phyloP scores from a whole-genome alignment of 2,888 invertebrate species.

The Brenthis daphne region DNA sequence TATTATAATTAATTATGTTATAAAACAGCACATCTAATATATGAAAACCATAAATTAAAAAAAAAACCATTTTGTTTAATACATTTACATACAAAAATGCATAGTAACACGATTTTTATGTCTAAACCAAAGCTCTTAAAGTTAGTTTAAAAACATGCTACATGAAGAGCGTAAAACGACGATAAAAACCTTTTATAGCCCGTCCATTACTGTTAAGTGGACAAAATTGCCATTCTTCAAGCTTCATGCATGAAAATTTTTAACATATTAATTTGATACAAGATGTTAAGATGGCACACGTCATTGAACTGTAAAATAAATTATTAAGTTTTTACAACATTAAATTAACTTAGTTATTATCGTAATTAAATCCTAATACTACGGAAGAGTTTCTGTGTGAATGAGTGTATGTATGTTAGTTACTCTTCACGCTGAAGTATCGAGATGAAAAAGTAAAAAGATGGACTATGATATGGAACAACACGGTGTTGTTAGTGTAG shows the following conservation, averaged over 20 bases:
- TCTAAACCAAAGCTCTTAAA: slow-evolving; percentile 18
- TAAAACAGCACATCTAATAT: no score
- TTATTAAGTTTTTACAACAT: neutral
- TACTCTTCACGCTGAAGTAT: no score
- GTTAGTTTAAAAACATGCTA: slow-evolving; percentile 31
- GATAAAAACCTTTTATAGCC: slow-evolving; percentile 58
- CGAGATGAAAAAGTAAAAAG: no score
- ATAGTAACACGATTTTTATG: slow-evolving; percentile 11
- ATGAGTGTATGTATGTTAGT: no score
- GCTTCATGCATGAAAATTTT: slow-evolving; percentile 30
- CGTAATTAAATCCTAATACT: no score
- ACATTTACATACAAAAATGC: slow-evolving; percentile 1
- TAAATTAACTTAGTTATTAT: neutral
- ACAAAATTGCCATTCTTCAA: slow-evolving; percentile 54
- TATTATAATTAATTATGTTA: no score
- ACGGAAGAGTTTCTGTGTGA: no score
- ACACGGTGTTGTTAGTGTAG: no score
- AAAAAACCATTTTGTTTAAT: no score
- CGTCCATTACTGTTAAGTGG: slow-evolving; percentile 57
- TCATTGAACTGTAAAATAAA: neutral
- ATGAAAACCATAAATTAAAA: no score
- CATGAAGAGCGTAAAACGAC: slow-evolving; percentile 34
- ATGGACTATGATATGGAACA: no score
- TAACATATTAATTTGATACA: slow-evolving; percentile 12
- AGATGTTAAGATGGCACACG: neutral